phyloP scores from a whole-genome alignment of 2,888 invertebrate genomes.

The Drosophila paracracens region DNA sequence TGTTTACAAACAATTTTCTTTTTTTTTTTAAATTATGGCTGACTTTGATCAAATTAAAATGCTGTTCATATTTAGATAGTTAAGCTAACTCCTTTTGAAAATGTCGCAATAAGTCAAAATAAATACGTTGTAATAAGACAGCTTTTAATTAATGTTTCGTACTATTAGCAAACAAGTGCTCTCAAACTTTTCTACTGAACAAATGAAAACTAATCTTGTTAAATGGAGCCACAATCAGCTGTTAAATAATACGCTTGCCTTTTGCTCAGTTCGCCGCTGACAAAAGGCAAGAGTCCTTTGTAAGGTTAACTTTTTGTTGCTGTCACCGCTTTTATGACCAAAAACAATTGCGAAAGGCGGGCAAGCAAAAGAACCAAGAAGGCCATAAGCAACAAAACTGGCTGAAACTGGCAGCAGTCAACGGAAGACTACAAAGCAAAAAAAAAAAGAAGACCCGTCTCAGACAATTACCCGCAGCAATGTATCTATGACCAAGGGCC shows the following conservation, averaged over 20 bases:
- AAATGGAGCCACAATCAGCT: conserved; percentile 1
- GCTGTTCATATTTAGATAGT: not conserved
- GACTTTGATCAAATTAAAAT: not conserved
- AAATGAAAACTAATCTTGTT: not conserved
- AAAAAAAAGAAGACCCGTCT: not conserved
- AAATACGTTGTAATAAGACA: not conserved
- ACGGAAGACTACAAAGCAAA: conserved; percentile 22
- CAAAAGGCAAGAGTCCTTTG: conserved; percentile 39
- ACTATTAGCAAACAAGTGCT: not conserved
- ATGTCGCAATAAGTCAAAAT: not conserved
- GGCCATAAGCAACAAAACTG: conserved; percentile 27
- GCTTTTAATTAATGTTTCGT: not conserved
- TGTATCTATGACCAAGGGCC: conserved; percentile 17
- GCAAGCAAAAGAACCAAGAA: conserved; percentile 17
- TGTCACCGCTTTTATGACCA: conserved; percentile 28
- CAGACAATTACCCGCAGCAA: conserved; percentile 7
- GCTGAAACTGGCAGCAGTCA: conserved; percentile 20
- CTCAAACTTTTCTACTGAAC: not conserved
- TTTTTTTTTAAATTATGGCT: not conserved
- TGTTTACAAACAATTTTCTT: not conserved
- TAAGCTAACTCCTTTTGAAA: not conserved
- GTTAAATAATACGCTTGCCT: not conserved
- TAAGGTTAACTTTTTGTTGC: conserved; percentile 10
- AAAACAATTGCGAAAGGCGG: conserved; percentile 28
- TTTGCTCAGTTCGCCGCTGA: conserved; percentile 9